Evolutionary conservation across 2,888 invertebrate genomes (phyloP), one percentile per base, ranked within the genome.

Genomic region (Acrobeloides nanus): DNA sequence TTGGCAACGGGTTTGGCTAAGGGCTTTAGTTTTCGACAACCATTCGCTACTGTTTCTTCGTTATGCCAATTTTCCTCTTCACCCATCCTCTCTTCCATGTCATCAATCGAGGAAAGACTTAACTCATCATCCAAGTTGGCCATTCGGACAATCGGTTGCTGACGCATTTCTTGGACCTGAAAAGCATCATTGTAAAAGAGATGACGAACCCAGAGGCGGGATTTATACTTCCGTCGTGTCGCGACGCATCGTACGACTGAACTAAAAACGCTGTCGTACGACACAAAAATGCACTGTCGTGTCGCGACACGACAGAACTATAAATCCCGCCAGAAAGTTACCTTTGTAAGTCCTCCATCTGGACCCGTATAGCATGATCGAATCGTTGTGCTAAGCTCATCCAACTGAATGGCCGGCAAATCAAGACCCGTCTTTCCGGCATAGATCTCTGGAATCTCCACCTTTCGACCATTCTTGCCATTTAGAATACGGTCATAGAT

Each of bases 291-390:
- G n/a, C n/a, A n/a, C n/a, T n/a, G n/a, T n/a, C n/a, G n/a, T n/a
- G n/a, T n/a, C n/a, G n/a, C n/a, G n/a, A n/a, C n/a, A n/a, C n/a
- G n/a, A n/a, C n/a, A n/a, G n/a, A n/a, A n/a, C n/a, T n/a, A n/a
- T n/a, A n/a, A n/a, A n/a, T n/a, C n/a, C n/a, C n/a, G n/a, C n/a
- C n/a, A n/a, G n/a, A n/a, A 20, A 25, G 48, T 18, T 27, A 86
- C 84, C 38, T 83, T 82, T 1, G 84, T 83, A 3, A 88, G 78
- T 1, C 88, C 88, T 48, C 83, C 84, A 63, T 84, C 84, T 0
- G 88, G 88, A 7, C 88, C 88, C 0, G 87, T 84, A 68, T 82
- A 83, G 45, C 86, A 83, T 8, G 84, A 83, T 46, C 83, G 78
- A 42, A 85, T 78, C 5, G 75, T 69, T 47, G 74, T 66, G 1